Percentiles rank a stretch among this genome's conserved stretches.
Conservation (phyloP, 2,888 invertebrate species). For the Amiota communis region DNA sequence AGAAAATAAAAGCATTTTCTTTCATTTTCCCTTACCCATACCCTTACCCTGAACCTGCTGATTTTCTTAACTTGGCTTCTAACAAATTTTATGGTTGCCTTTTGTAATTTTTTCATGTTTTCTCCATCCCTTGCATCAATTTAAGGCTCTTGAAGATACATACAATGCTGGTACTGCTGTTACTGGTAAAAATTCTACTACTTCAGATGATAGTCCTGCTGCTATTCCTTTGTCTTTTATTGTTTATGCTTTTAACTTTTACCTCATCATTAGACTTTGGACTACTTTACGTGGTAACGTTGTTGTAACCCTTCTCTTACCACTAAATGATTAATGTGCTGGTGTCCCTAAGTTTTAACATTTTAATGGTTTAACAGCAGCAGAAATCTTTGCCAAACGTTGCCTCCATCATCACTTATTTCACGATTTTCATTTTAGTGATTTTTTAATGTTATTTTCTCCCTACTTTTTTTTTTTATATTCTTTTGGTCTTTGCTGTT, state of each 20-base stretch:
- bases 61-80: slow-evolving; percentile 34
- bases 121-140: neutral
- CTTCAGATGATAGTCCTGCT: too few species aligned
- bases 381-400: neutral
- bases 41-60: slow-evolving; percentile 8
- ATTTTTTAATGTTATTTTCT: slow-evolving; percentile 20
- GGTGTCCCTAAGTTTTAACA: slow-evolving; percentile 38
- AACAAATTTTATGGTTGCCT: neutral
- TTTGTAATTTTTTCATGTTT: neutral
- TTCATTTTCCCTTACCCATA: neutral
- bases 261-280: too few species aligned
- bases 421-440: neutral
- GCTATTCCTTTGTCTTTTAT: too few species aligned
- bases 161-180: neutral
- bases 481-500: neutral
- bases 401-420: slow-evolving; percentile 10
- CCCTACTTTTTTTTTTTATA: neutral
- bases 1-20: slow-evolving; percentile 20
- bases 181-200: neutral
- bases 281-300: too few species aligned
- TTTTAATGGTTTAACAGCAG: slow-evolving; percentile 54
- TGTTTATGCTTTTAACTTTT: too few species aligned
- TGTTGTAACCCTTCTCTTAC: too few species aligned
- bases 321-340: slow-evolving; percentile 54
- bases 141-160: neutral